phyloP scores from a whole-genome alignment of 1,140 invertebrate species.

The Lepidurus apus region DNA sequence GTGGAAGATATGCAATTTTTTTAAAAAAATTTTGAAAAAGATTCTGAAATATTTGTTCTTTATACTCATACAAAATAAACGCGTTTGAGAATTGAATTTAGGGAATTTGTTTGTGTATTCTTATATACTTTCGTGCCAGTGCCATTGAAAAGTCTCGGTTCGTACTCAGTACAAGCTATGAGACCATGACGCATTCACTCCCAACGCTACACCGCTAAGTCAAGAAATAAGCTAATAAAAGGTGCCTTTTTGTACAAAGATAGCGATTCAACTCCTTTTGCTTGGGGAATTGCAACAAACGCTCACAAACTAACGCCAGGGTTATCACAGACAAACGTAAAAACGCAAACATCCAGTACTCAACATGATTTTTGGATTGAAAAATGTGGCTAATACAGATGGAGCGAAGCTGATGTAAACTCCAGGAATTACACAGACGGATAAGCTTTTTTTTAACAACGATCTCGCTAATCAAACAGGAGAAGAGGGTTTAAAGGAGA shows the following conservation, averaged over 20 bases:
- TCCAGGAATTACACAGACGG: not conserved
- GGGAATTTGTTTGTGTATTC: not conserved
- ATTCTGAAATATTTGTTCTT: no score
- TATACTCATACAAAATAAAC: no score
- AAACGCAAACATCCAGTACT: constrained; percentile 7
- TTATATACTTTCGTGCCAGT: constrained; percentile 1
- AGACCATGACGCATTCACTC: not conserved
- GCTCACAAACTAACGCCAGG: not conserved
- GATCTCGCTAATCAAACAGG: no score
- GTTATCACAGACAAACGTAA: constrained; percentile 19
- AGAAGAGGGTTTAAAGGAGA: no score
- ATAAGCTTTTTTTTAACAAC: no score
- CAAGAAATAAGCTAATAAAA: not conserved
- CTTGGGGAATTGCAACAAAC: not conserved
- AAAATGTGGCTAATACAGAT: not conserved
- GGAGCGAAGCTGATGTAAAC: not conserved
- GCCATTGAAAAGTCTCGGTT: not conserved
- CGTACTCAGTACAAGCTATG: not conserved
- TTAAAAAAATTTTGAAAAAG: no score
- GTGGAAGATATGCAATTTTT: no score
- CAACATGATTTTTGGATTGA: not conserved
- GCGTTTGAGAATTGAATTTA: no score
- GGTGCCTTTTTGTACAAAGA: not conserved
- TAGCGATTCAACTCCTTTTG: no score
- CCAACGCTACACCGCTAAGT: not conserved